phyloP scores from a whole-genome alignment of 1,140 invertebrate genomes.

The Diploscapter pachys region DNA sequence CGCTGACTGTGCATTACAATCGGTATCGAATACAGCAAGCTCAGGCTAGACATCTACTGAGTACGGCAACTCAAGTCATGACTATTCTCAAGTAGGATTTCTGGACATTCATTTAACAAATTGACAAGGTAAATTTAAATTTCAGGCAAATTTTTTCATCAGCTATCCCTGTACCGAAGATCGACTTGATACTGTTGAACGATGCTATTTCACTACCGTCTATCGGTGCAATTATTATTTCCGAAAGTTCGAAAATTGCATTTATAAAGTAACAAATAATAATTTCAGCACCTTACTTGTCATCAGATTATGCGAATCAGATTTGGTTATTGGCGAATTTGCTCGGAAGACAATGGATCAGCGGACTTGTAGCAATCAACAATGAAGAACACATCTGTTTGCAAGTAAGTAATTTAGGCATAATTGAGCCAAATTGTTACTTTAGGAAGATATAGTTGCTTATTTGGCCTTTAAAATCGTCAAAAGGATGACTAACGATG shows the following conservation, averaged over 20 bases:
- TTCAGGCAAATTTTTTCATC: constrained; percentile 26
- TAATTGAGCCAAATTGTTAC: neutral
- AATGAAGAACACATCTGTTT: constrained; percentile 18
- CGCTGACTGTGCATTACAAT: constrained; percentile 20
- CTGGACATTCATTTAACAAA: neutral
- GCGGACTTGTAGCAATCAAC: constrained; percentile 19
- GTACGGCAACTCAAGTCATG: constrained; percentile 22
- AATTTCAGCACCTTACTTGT: constrained; percentile 12
- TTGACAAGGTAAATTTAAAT: neutral
- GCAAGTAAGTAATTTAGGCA: constrained; percentile 3
- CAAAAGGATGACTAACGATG: constrained; percentile 31
- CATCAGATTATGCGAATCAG: constrained; percentile 27
- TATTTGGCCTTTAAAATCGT: constrained; percentile 22
- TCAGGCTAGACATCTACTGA: constrained; percentile 22
- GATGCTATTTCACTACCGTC: constrained; percentile 9
- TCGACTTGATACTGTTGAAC: constrained; percentile 20
- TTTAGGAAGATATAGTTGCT: constrained; percentile 21
- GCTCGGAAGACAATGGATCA: constrained; percentile 27
- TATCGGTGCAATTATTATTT: constrained; percentile 9
- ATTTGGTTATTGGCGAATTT: constrained; percentile 11
- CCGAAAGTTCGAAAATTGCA: neutral
- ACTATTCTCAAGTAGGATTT: constrained; percentile 14
- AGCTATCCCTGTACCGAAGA: constrained; percentile 21
- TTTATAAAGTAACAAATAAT: no score
- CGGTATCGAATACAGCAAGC: constrained; percentile 15